phyloP scores from a whole-genome alignment of 2,113 vertebrate genomes.

The Leucopternis melanops region DNA sequence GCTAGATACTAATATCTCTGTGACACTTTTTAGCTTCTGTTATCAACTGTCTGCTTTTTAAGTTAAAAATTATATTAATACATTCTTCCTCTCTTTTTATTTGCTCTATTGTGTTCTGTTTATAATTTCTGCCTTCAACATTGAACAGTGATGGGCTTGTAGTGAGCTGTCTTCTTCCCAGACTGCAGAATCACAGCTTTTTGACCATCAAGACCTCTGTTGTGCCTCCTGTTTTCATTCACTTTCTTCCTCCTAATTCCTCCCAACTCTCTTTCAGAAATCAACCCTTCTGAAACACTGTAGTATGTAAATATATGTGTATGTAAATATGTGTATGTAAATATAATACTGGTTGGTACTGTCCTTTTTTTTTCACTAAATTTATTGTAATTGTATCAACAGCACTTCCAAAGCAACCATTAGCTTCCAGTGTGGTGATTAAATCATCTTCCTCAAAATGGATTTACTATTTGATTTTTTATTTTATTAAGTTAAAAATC shows the following conservation, averaged over 20 bases:
- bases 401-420: neutral
- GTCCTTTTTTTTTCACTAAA: neutral
- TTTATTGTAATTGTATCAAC: neutral
- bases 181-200: neutral
- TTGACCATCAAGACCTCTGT: neutral
- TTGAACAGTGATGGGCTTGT: neutral
- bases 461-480: neutral
- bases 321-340: neutral
- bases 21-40: neutral
- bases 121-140: neutral
- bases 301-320: neutral
- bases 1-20: neutral
- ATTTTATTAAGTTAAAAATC: neutral
- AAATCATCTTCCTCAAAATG: neutral
- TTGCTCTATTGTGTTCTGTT: neutral
- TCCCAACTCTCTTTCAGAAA: neutral
- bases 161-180: neutral
- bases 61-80: neutral
- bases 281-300: neutral
- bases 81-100: neutral
- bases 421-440: neutral
- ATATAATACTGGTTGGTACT: neutral
- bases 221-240: neutral
- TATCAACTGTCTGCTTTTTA: neutral
- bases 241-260: neutral